Base-by-base conservation (phyloP, 35 echinoderm and acorn worm genomes). In the Holothuria glaberrima region DNA sequence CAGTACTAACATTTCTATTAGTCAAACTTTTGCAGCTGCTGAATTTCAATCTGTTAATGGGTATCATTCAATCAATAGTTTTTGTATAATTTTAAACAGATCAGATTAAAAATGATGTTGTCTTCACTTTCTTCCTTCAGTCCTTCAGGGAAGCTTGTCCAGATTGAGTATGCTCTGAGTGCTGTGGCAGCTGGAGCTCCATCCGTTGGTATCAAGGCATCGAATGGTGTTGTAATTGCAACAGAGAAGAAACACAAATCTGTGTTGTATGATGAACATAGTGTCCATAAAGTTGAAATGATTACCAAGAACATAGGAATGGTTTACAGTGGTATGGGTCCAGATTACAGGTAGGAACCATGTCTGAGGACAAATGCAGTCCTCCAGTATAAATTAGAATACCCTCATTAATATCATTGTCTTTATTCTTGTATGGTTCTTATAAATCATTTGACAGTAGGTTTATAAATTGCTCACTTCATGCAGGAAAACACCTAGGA, bases 221-320 rank as follows among this genome's bases (percentile, higher is more conserved):
- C 96, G 12, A 98, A 94, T 93, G 96, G 93, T 45, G 93, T 99
- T n/a, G 93, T 95, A 67, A 94, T 99, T 83, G 97, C 97, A 93
- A 99, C 97, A 75, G 97, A 99, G 71, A 99, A 99, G 93, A 99
- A 99, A 73, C 97, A 99, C 61, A 99, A 99, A 64, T 99, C 97
- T 25, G 76, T 93, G 30, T 65, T 99, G n/a, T 99, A 99, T 66
- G 97, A 99, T 77, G 97, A 99, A 59, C 93, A 95, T 58, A 99
- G 97, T 80, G 93, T 99, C 22, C 91, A 94, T 45, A 99, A 99
- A 68, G 93, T 99, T 35, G 93, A 99, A 86, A 68, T 87, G 29
- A 93, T 99, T 60, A 95, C 97, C 64, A 99, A 99, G 91, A 99
- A 95, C 46, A 92, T 99, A 89, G 97, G 97, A 35, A 99, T 99